Percentiles rank a stretch among this genome's conserved stretches.
Conservation (phyloP, 2,797 vertebrate genomes). For the Coccyzus lansbergi region DNA sequence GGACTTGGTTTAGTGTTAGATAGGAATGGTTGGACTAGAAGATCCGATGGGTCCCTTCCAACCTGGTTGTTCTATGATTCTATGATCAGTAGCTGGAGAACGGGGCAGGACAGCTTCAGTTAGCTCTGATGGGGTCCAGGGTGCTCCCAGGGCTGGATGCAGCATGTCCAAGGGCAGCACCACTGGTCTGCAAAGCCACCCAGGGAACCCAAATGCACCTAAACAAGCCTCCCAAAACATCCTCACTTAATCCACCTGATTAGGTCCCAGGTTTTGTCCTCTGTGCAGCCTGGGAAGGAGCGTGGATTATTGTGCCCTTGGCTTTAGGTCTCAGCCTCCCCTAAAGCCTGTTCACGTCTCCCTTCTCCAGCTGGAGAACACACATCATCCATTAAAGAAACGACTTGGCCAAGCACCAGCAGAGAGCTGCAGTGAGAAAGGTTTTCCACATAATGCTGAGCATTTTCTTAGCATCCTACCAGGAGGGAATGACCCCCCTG, state of each 20-base stretch:
- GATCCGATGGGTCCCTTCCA: no score
- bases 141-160: background rate
- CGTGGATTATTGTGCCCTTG: background rate
- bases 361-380: background rate
- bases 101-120: background rate
- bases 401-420: background rate
- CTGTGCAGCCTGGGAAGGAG: background rate
- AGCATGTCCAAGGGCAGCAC: background rate
- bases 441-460: background rate
- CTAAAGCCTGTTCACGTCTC: rapidly evolving
- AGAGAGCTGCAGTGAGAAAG: rapidly evolving
- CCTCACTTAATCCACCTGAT: background rate
- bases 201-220: background rate
- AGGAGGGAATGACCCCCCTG: background rate
- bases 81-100: background rate
- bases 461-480: background rate
- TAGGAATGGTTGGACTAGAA: no score
- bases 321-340: background rate
- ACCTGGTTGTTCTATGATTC: no score
- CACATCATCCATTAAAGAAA: background rate
- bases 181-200: background rate
- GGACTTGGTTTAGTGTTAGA: no score
- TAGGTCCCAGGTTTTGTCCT: background rate
- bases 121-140: background rate
- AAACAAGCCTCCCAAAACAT: background rate